Evolutionary conservation across 2,797 vertebrate species (phyloP).

Genomic region (Onychomys leucogaster): DNA sequence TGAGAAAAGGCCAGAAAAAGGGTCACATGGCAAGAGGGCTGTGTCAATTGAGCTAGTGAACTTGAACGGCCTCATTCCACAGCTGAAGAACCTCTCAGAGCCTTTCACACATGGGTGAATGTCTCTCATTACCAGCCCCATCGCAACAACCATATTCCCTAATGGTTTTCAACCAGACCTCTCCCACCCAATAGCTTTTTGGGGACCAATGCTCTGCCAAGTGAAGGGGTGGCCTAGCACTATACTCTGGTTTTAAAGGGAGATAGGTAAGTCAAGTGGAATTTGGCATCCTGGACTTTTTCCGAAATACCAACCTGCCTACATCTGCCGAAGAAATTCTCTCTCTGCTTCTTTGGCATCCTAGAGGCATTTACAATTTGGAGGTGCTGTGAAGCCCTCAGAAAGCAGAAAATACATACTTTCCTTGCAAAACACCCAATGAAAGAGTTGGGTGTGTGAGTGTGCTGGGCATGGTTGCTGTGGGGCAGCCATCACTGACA

Average conservation of each 20-base stretch:
- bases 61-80: neutral
- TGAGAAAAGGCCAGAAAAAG: neutral
- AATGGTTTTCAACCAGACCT: neutral
- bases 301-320: fast-evolving
- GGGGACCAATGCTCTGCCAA: neutral
- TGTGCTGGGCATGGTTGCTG: fast-evolving
- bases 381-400: neutral
- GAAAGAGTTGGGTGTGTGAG: neutral
- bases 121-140: neutral
- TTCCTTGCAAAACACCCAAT: neutral
- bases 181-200: neutral
- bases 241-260: neutral
- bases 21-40: neutral
- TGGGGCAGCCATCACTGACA: neutral
- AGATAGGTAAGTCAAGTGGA: no score
- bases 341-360: neutral
- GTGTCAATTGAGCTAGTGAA: neutral
- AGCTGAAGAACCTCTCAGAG: neutral
- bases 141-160: neutral
- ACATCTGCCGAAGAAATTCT: neutral
- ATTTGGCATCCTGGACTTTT: neutral
- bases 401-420: neutral
- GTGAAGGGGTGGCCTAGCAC: neutral
- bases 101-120: neutral
- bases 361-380: neutral